A percentile compares a stretch with the other conserved stretches of the same genome.
Conservation (phyloP, 1,140 invertebrate species). For the Formica selysi region DNA sequence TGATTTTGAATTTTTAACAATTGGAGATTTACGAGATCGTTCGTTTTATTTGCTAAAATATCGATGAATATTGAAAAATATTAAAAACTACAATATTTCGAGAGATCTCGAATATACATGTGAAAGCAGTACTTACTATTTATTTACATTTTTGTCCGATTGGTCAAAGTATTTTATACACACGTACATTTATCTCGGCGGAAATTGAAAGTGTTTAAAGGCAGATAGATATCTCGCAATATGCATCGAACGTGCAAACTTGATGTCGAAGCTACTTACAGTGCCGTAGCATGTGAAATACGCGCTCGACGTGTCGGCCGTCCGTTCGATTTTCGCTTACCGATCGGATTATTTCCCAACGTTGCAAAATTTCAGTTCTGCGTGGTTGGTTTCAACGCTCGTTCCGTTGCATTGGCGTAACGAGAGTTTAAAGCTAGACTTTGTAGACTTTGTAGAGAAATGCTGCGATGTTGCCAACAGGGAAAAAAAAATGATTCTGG, state of each 20-base stretch:
- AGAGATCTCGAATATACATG: background rate
- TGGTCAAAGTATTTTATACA: background rate
- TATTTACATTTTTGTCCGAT: constrained; percentile 30
- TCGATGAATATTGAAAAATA: background rate
- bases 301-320: constrained; percentile 52
- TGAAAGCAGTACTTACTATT: background rate
- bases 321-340: constrained; percentile 66
- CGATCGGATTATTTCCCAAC: constrained; percentile 62
- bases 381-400: constrained; percentile 15
- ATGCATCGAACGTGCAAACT: constrained; percentile 58
- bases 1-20: background rate
- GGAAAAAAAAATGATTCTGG: background rate
- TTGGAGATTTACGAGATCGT: background rate
- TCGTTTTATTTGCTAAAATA: background rate
- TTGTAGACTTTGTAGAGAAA: constrained; percentile 32
- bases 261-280: constrained; percentile 64
- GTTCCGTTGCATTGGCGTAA: constrained; percentile 50
- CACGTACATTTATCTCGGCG: constrained; percentile 58
- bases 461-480: background rate
- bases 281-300: constrained; percentile 57
- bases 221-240: constrained; percentile 48
- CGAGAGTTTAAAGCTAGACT: constrained; percentile 57
- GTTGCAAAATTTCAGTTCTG: constrained; percentile 58
- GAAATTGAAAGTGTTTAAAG: constrained; percentile 77
- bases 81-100: background rate